These are phyloP conservation scores for Harmothoe impar DNA, from an alignment of 2,888 invertebrate species.

Conservation along the genomic window DNA sequence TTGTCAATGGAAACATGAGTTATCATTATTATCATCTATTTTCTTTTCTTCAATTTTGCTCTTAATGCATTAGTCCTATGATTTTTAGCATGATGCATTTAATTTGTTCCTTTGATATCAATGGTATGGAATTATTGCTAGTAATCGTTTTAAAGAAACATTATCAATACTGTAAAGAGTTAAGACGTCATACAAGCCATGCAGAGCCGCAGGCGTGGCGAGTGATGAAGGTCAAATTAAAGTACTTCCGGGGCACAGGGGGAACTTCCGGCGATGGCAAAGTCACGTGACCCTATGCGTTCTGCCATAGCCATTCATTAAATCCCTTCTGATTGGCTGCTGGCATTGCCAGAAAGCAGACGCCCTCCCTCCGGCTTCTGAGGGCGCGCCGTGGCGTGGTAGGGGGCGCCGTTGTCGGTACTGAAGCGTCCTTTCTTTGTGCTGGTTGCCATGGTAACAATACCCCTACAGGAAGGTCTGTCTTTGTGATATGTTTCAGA, in stretches of 20 bases:
- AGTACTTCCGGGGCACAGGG: neutral
- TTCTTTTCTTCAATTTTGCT: too few relatives aligned
- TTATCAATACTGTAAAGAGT: neutral
- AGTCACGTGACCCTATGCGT: neutral
- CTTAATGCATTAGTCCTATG: too few relatives aligned
- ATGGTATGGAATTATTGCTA: too few relatives aligned
- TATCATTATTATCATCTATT: too few relatives aligned
- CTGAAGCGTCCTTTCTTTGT: neutral
- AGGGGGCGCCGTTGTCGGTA: neutral
- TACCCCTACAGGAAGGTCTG: neutral
- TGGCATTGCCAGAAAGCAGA: neutral
- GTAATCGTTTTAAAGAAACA: too few relatives aligned
- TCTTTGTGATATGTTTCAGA: slow-evolving; percentile 86
- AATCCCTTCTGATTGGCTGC: slow-evolving; percentile 50
- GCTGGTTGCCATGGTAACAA: slow-evolving; percentile 37
- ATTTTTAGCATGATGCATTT: too few relatives aligned
- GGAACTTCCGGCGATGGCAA: neutral
- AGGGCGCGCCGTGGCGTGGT: neutral
- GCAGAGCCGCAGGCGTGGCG: neutral
- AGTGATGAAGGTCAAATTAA: neutral
- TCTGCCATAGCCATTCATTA: slow-evolving; percentile 7
- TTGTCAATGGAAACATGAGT: too few relatives aligned
- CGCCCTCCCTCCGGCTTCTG: neutral
- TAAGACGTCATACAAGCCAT: neutral
- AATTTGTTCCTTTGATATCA: too few relatives aligned